Base-by-base conservation (phyloP, 2,113 vertebrate genomes). In the Thunnus maccoyii region DNA sequence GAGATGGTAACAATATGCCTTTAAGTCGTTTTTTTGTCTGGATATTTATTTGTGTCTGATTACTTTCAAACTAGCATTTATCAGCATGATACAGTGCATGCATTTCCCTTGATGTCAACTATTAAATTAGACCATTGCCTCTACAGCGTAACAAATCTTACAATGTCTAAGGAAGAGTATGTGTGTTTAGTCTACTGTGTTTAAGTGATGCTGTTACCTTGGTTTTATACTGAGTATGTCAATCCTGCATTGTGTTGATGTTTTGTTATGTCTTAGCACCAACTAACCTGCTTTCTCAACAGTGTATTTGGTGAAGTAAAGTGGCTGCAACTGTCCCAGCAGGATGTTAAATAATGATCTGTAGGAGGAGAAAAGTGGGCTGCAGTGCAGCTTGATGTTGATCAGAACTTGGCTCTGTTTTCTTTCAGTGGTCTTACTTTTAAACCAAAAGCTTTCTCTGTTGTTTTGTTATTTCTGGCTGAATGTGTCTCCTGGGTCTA, bases 381-480 rank as follows among this genome's bases (percentile, higher is more conserved):
- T 57, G 18, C 56, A 55, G 18, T 10, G 3, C 50, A 20, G 67
- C 36, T 51, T 15, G 9, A 25, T 36, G 60, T 71, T 54, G 16
- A 41, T 74, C 44, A 68, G 46, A 69, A 78, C 11, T 60, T 58
- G 41, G 63, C 74, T 83, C 47, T 3, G 9, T n/a, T 68, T 69
- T 22, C 55, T 55, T 22, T 57, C 2, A 41, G 41, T 44, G 3
- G 27, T 60, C 30, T 25, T 51, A 36, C 7, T 30, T 50, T 36
- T 22, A 41, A 62, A 84, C 56, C 60, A 46, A n/a, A 57, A 44
- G 69, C 25, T 50, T 22, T 41, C 3, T 12, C 6, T 46, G 14
- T 46, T 12, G 32, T 55, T 68, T 63, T 20, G 54, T 80, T 78
- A 58, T 36, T 72, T 83, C 50, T 64, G 65, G 61, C 1, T 56